A percentile compares a stretch with the other conserved stretches of the same genome.
Evolutionary conservation across 2,113 vertebrate species (phyloP).

Genomic region (Myotis davidii): DNA sequence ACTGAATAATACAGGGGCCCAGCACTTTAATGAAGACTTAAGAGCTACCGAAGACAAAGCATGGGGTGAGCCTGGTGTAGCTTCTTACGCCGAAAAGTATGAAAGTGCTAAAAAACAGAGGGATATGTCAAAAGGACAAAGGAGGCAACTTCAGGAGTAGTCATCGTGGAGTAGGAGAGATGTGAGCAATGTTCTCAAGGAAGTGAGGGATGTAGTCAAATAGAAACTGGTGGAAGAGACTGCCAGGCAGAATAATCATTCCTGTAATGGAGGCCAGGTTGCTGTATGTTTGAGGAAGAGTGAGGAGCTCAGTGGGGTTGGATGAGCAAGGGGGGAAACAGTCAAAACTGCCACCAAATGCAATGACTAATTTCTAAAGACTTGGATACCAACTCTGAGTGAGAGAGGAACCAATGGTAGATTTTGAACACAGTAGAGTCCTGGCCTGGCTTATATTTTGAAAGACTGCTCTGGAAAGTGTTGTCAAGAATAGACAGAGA

Average conservation of each 20-base stretch:
- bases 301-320: background rate
- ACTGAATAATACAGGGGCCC: background rate
- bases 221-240: background rate
- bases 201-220: background rate
- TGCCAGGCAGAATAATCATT: background rate
- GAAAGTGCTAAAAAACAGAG: background rate
- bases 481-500: background rate
- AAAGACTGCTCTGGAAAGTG: background rate
- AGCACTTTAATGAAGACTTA: background rate
- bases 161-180: background rate
- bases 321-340: background rate
- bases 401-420: background rate
- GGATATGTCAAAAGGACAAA: no score
- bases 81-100: background rate
- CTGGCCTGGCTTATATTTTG: background rate
- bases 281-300: background rate
- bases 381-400: background rate
- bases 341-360: background rate
- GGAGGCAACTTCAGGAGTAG: background rate
- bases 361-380: background rate
- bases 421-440: background rate
- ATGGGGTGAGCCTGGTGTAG: background rate
- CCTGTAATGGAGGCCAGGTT: background rate
- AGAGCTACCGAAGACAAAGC: background rate
- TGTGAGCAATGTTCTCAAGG: background rate